phyloP scores from a whole-genome alignment of 2,113 vertebrate species.

The Tursiops truncatus region DNA sequence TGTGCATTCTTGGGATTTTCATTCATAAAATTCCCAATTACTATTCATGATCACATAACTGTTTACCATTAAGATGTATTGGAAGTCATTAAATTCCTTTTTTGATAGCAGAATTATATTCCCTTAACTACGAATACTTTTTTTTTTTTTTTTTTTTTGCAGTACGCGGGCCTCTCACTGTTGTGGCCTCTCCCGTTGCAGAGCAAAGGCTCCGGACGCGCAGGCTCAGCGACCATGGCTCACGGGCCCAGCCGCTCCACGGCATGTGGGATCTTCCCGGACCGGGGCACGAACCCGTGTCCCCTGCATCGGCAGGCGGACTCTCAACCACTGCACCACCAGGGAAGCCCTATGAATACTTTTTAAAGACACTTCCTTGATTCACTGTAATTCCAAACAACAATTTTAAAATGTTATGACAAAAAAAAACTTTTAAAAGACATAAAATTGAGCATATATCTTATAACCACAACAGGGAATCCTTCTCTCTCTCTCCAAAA shows the following conservation, averaged over 20 bases:
- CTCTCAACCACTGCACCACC: no score
- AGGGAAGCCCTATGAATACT: neutral
- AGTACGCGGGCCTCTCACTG: no score
- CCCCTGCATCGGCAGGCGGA: no score
- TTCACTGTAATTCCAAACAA: neutral
- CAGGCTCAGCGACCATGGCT: no score
- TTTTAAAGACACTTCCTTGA: constrained; percentile 5
- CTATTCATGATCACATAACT: neutral
- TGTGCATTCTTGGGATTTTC: neutral
- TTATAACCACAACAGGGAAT: neutral
- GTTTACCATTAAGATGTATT: constrained; percentile 16
- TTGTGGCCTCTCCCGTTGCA: no score
- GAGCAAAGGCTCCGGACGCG: no score
- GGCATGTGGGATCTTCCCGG: no score
- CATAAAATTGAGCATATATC: neutral
- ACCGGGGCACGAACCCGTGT: no score
- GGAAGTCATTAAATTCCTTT: neutral
- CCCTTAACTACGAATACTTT: neutral
- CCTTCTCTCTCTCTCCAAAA: neutral
- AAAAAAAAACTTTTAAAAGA: neutral
- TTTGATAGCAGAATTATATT: constrained; percentile 21
- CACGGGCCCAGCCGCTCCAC: no score
- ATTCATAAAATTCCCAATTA: neutral
- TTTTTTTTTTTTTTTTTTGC: no score
- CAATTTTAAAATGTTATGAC: constrained; percentile 17